A percentile compares a stretch with the other conserved stretches of the same genome.
phyloP scores from a whole-genome alignment of 2,888 invertebrate genomes.

The Patella ulyssiponensis region DNA sequence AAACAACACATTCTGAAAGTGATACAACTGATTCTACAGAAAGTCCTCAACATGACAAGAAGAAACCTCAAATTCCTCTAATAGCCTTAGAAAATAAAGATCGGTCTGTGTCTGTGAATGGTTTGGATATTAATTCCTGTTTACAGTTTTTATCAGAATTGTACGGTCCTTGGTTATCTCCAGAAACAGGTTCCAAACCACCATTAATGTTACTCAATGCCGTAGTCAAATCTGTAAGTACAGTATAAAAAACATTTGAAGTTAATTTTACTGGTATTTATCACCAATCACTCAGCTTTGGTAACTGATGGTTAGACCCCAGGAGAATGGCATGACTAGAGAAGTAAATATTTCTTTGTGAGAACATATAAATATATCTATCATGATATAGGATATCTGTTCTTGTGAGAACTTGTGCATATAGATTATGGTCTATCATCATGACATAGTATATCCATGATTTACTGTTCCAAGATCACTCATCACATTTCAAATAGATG shows the following conservation, averaged over 20 bases:
- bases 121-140: constrained; percentile 91
- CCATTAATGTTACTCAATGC: constrained; percentile 72
- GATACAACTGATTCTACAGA: constrained; percentile 62
- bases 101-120: constrained; percentile 73
- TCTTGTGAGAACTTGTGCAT: too few species aligned
- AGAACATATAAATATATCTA: too few species aligned
- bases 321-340: background rate
- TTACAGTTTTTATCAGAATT: constrained; percentile 92
- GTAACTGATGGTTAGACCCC: background rate
- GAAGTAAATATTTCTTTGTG: too few species aligned
- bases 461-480: too few species aligned
- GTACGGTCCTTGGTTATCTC: constrained; percentile 83
- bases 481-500: too few species aligned
- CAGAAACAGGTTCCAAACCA: constrained; percentile 70
- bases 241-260: background rate
- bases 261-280: too few species aligned
- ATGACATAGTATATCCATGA: too few species aligned
- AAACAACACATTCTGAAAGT: constrained; percentile 52
- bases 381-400: too few species aligned
- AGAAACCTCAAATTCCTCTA: constrained; percentile 13
- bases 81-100: constrained; percentile 48
- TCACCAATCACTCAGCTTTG: too few species aligned
- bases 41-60: constrained; percentile 44
- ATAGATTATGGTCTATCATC: too few species aligned
- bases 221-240: constrained; percentile 73